phyloP scores from a whole-genome alignment of 2,888 invertebrate species.

The Syrista parreyssii region DNA sequence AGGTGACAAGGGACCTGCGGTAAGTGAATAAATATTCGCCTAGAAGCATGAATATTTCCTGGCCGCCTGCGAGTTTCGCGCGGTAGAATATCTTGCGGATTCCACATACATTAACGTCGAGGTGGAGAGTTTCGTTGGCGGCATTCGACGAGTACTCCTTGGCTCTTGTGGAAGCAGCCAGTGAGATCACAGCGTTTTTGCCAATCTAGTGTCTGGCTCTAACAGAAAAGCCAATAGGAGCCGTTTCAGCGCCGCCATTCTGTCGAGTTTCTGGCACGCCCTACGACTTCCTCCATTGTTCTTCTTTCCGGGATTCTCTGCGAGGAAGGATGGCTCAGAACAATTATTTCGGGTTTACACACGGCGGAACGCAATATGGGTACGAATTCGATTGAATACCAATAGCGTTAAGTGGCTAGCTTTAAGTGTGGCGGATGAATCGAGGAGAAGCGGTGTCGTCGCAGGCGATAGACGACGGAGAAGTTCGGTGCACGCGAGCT shows the following conservation, averaged over 20 bases:
- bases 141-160: constrained; percentile 20
- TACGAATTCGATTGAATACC: constrained; percentile 67
- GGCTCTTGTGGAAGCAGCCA: constrained; percentile 44
- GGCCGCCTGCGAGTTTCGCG: constrained; percentile 28
- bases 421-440: constrained; percentile 38
- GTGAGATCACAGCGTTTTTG: constrained; percentile 40
- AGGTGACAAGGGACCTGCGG: constrained; percentile 32
- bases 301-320: constrained; percentile 63
- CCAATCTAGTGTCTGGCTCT: constrained; percentile 39
- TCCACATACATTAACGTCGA: constrained; percentile 35
- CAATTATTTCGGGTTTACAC: constrained; percentile 95
- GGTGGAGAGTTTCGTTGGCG: constrained; percentile 36
- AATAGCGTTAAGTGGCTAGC: constrained; percentile 45
- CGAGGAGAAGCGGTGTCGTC: constrained; percentile 26
- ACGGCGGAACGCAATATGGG: constrained; percentile 93
- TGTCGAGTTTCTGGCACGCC: constrained; percentile 59
- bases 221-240: constrained; percentile 44
- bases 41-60: constrained; percentile 24
- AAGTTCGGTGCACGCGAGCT: constrained; percentile 46
- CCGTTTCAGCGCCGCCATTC: constrained; percentile 42
- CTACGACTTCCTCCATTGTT: constrained; percentile 61
- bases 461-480: constrained; percentile 27
- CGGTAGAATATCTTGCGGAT: constrained; percentile 31
- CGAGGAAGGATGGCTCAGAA: constrained; percentile 81
- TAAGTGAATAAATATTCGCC: constrained; percentile 37